phyloP scores from a whole-genome alignment of 53 echinoderm and acorn worm species.

The Holothuria leucospilota region DNA sequence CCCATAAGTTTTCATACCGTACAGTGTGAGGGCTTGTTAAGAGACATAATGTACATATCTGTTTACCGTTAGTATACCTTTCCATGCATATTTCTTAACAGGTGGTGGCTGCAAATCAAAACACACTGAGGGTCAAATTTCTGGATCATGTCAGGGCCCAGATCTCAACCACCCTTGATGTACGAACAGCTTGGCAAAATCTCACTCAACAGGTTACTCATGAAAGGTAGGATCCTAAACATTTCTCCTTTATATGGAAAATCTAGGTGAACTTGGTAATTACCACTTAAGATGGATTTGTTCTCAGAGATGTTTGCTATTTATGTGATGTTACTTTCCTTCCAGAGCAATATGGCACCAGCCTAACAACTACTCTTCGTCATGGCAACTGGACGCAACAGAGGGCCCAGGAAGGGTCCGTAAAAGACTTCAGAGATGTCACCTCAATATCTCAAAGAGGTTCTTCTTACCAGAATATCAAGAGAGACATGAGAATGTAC shows the following conservation, averaged over 20 bases:
- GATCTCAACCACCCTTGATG: conserved; percentile 79
- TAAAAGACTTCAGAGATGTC: conserved; percentile 82
- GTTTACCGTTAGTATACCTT: too few species aligned
- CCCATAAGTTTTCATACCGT: too few species aligned
- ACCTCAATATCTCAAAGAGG: conserved; percentile 74
- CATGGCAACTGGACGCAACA: conserved; percentile 95
- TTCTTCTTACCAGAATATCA: conserved; percentile 74
- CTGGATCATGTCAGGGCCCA: conserved; percentile 82
- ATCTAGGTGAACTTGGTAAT: neutral
- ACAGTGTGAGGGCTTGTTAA: too few species aligned
- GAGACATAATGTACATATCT: too few species aligned
- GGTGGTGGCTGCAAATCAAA: conserved; percentile 83
- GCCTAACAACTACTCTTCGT: conserved; percentile 73
- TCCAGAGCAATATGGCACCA: conserved; percentile 92
- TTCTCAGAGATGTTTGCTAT: neutral
- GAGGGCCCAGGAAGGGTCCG: conserved; percentile 93
- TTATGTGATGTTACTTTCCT: neutral
- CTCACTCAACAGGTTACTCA: conserved; percentile 94
- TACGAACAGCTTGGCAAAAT: conserved; percentile 90
- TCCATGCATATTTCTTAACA: conserved; percentile 18
- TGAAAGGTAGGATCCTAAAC: conserved; percentile 71
- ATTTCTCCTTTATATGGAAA: neutral
- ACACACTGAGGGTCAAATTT: conserved; percentile 74
- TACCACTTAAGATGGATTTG: neutral
- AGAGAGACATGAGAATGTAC: conserved; percentile 28